Base-by-base conservation (phyloP, 2,113 vertebrate genomes). In the Semicossyphus pulcher region DNA sequence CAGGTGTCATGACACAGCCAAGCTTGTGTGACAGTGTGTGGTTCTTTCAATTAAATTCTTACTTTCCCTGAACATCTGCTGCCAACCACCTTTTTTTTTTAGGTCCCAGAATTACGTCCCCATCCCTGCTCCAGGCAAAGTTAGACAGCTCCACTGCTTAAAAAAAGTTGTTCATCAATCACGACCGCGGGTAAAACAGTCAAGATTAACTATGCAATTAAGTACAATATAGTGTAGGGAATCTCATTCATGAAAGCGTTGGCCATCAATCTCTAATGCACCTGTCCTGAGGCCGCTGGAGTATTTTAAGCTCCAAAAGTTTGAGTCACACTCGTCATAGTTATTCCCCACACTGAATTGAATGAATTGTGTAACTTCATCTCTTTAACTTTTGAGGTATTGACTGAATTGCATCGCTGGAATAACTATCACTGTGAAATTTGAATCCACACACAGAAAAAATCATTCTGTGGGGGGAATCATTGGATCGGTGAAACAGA, bases 251-350 rank as follows among this genome's bases (percentile, higher is more conserved):
- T 65, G 49, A 48, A 36, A 44, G 21, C 29, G 28, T 67, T 57
- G 20, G 48, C 32, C 67, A 49, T 86, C 74, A 61, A 77, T 85
- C 68, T 52, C 57, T 67, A 66, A 64, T 61, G 45, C 20, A 49
- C 23, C 26, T 56, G 42, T 61, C 73, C 49, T 37, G 48, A 66
- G 66, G 72, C 53, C 41, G 23, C n/a, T 15, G n/a, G 63, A 51
- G 69, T 88, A 83, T 85, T 88, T 89, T 76, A 69, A 67, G 58
- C 41, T 47, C 25, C 8, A 16, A 70, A 60, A 48, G 59, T 69
- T 76, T 8, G 6, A 57, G 59, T 76, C 39, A 37, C 8, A 23
- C 36, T 48, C 12, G 18, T 31, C 44, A 25, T 51, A 70, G 52
- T 72, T 62, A 39, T 53, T 44, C 42, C 72, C 16, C 31, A n/a